phyloP scores from a whole-genome alignment of 2,113 vertebrate genomes.

The Passerina amoena region DNA sequence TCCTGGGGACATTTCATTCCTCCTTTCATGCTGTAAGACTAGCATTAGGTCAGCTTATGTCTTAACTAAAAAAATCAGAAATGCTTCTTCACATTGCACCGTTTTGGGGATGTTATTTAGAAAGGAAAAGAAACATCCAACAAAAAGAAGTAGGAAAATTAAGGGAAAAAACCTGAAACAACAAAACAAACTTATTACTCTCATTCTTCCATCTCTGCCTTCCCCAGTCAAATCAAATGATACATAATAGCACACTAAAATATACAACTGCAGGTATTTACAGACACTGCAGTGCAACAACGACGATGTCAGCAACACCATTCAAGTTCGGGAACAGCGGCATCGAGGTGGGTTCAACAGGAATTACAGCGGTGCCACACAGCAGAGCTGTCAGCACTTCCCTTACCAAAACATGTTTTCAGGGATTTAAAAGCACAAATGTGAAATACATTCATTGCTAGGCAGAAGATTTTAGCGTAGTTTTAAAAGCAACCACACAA shows the following conservation, averaged over 20 bases:
- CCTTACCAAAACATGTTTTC: neutral
- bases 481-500: neutral
- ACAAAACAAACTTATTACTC: neutral
- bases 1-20: neutral
- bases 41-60: neutral
- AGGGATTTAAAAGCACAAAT: neutral
- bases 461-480: neutral
- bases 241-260: neutral
- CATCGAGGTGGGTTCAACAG: conserved; percentile 14
- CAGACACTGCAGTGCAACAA: conserved; percentile 55
- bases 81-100: accelerated
- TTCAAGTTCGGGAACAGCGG: neutral
- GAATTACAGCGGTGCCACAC: conserved; percentile 18
- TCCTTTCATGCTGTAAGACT: neutral
- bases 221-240: neutral
- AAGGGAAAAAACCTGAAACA: accelerated
- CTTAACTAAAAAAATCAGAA: neutral
- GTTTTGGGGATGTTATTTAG: neutral
- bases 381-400: conserved; percentile 20
- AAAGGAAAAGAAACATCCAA: neutral
- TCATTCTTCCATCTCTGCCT: neutral
- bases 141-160: neutral
- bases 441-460: neutral
- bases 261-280: neutral
- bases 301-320: conserved; percentile 33